These are phyloP conservation scores for Mus caroli DNA, from an alignment of 2,797 vertebrate genomes.

Conservation along the genomic window DNA sequence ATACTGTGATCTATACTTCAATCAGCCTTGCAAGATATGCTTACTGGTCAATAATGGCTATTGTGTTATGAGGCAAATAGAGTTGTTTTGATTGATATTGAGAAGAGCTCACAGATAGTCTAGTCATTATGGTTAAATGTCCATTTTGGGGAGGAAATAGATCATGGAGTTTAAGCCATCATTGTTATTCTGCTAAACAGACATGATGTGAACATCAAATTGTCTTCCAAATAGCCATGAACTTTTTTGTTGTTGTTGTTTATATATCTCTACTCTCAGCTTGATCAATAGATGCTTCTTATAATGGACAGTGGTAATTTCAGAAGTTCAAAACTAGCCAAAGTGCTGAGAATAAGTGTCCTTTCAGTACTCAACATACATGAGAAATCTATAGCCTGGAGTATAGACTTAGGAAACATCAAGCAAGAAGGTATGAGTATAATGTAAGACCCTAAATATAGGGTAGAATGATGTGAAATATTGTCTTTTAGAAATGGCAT, in stretches of 20 bases:
- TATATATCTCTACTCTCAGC: neutral
- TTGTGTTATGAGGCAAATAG: neutral
- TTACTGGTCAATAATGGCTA: neutral
- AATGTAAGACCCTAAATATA: neutral
- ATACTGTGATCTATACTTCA: neutral
- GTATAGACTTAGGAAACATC: neutral
- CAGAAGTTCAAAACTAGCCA: neutral
- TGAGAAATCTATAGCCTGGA: neutral
- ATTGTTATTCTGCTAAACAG: neutral
- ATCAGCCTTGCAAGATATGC: neutral
- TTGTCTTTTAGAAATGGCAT: neutral
- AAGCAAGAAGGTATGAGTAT: neutral
- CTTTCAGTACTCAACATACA: neutral
- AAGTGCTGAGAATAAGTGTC: neutral
- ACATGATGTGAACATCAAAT: neutral
- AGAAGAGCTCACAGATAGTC: neutral
- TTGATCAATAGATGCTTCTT: neutral
- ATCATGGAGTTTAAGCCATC: rapidly evolving
- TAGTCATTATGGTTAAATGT: neutral
- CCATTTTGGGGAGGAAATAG: neutral
- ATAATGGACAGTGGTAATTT: neutral
- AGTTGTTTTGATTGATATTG: neutral
- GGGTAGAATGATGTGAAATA: neutral
- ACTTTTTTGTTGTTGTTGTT: neutral
- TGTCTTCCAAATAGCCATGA: neutral